Conservation (phyloP, 2,113 vertebrate species). For the Poicephalus meyeri region DNA sequence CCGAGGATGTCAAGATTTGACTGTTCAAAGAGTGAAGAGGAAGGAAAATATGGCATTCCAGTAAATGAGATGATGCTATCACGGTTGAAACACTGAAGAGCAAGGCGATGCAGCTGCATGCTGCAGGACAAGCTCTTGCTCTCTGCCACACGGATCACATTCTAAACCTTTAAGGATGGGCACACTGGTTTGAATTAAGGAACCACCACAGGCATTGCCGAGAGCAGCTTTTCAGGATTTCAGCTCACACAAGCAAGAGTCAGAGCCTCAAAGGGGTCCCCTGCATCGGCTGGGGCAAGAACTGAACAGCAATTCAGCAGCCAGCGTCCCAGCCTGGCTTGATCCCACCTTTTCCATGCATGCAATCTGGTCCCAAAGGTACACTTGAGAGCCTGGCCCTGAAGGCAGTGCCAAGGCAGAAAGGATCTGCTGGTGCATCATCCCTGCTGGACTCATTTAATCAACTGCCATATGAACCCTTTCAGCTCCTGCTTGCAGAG, state of each 20-base stretch:
- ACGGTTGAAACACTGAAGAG: neutral
- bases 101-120: accelerated
- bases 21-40: neutral
- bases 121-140: neutral
- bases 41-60: neutral
- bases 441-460: neutral
- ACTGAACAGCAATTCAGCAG: neutral
- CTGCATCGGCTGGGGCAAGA: neutral
- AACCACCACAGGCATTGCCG: neutral
- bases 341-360: neutral
- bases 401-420: neutral
- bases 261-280: neutral
- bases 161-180: neutral
- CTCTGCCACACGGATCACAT: neutral
- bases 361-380: neutral
- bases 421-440: neutral
- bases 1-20: neutral
- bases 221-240: neutral
- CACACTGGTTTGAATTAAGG: neutral
- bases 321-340: neutral
- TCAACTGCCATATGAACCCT: neutral
- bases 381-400: neutral
- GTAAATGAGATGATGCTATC: neutral
- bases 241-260: neutral
- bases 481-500: neutral